Base-by-base conservation (phyloP, 1,140 invertebrate genomes). In the Atta colombica region DNA sequence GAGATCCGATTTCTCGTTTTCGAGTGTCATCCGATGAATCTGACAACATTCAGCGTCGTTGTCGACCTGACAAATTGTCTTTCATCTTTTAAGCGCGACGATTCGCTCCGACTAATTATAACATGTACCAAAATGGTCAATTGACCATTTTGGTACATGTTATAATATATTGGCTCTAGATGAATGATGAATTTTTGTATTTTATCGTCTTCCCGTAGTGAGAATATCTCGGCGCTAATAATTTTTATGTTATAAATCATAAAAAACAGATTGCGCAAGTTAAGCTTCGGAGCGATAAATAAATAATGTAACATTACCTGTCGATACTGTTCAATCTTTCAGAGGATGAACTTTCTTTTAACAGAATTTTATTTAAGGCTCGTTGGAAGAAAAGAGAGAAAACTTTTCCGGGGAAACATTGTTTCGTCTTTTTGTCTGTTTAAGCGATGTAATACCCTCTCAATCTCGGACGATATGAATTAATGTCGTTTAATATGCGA, bases 51-150 rank as follows among this genome's bases (percentile, higher is more conserved):
- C 69, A 39, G 53, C 78, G 66, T 58, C 53, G 53, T 71, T 72
- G 21, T 49, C 69, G 80, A 69, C 45, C 28, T 39, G 77, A 49
- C 53, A 68, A 84, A 74, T 84, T 74, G 39, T 84, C 80, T 74
- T 84, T 84, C 39, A 74, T 82, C 25, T 74, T 82, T 74, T 21
- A 60, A 60, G 25, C 68, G 16, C 55, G 51, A 12, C 51, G 35
- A 69, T 69, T 69, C 31, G 49, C 35, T n/a, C 51, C 35, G 68
- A 80, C 31, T 74, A 81, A 81, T 71, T 71, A 58, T 28, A 71
- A 31, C 18, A 3, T 8, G 25, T 5, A n/a, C 5, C 5, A 61
- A 39, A 49, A 72, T 60, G 31, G 7, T 2, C 53, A 12, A 68
- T 49, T 35, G 39, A 63, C n/a, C n/a, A n/a, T n/a, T n/a, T n/a